Evolutionary conservation across 1,140 invertebrate species (phyloP).

Genomic region (Littorina saxatilis): DNA sequence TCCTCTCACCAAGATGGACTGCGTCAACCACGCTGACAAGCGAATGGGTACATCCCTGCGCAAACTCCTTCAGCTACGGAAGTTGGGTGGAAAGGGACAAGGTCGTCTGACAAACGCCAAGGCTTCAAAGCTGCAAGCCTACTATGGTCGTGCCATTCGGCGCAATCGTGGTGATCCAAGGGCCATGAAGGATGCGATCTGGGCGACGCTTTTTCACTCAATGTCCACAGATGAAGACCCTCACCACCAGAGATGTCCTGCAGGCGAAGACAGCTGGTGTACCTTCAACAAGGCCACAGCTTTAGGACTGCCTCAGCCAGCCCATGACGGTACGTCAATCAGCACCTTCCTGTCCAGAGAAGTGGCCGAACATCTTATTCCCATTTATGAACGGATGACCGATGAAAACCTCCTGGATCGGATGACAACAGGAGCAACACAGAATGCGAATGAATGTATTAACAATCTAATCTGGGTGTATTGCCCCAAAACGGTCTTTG

Average conservation of each 20-base stretch:
- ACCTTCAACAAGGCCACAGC: not conserved
- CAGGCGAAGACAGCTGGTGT: not conserved
- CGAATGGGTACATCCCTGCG: slow-evolving; percentile 3
- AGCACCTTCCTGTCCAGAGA: not conserved
- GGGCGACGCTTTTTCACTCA: not conserved
- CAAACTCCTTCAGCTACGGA: not conserved
- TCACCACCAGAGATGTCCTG: not conserved
- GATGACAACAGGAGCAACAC: not conserved
- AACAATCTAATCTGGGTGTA: not conserved
- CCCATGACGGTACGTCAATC: not conserved
- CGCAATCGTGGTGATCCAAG: not conserved
- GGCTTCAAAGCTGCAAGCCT: not conserved
- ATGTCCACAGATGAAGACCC: not conserved
- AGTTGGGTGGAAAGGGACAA: not conserved
- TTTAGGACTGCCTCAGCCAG: not conserved
- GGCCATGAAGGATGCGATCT: slow-evolving; percentile 8
- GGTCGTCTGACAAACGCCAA: not conserved
- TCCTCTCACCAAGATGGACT: not conserved
- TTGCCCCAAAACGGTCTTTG: not conserved
- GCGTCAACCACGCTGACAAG: not conserved
- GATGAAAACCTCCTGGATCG: not conserved
- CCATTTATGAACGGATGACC: not conserved
- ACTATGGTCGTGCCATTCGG: not conserved
- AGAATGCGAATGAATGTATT: not conserved
- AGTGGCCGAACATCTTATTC: not conserved